phyloP scores from a whole-genome alignment of 2,888 invertebrate species.

The Prostheceraeus crozeri region DNA sequence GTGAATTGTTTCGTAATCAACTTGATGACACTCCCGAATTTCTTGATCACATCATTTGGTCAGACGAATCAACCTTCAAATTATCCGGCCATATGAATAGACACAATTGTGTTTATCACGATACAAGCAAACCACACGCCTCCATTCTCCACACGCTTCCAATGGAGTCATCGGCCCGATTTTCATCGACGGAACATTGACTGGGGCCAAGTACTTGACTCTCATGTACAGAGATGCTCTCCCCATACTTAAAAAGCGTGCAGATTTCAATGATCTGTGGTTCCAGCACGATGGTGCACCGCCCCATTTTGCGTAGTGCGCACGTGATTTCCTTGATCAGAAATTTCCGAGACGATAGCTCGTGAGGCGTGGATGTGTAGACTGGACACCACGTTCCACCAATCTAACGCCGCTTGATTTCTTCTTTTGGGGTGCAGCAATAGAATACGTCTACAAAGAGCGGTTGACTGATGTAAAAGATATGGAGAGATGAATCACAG shows the following conservation, averaged over 20 bases:
- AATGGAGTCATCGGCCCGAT: constrained; percentile 12
- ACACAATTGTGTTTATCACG: constrained; percentile 33
- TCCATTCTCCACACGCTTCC: background rate
- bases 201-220: constrained; percentile 13
- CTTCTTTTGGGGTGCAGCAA: constrained; percentile 12
- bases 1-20: constrained; percentile 12
- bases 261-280: constrained; percentile 8
- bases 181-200: no score
- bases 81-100: constrained; percentile 23
- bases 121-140: constrained; percentile 24
- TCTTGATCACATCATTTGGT: constrained; percentile 23
- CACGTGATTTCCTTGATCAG: constrained; percentile 14
- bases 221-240: constrained; percentile 3
- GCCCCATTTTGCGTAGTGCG: constrained; percentile 9
- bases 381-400: constrained; percentile 7
- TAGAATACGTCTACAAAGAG: constrained; percentile 21
- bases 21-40: background rate
- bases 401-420: constrained; percentile 1
- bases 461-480: background rate
- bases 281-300: constrained; percentile 25
- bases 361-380: constrained; percentile 7
- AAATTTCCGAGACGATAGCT: constrained; percentile 10
- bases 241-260: background rate
- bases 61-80: constrained; percentile 29
- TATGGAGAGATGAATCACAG: constrained; percentile 20